Conservation (phyloP, 2,888 invertebrate species). For the Phortica okadai region DNA sequence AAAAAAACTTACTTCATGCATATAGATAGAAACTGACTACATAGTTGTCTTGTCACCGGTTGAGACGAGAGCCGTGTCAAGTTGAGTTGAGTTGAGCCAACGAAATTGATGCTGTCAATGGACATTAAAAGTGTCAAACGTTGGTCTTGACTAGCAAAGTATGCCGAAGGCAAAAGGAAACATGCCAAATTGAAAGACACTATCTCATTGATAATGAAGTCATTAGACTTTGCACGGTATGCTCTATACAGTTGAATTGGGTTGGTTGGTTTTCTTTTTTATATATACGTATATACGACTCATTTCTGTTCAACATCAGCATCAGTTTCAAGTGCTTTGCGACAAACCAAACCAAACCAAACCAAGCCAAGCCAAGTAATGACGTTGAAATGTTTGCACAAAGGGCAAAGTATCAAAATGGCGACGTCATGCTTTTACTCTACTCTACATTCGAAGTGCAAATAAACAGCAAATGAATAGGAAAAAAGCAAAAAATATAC, state of each 20-base stretch:
- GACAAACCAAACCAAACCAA: conserved; percentile 1
- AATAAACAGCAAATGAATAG: conserved; percentile 7
- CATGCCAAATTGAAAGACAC: conserved; percentile 26
- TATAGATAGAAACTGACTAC: not conserved
- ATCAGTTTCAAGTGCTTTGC: conserved; percentile 24
- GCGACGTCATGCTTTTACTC: conserved; percentile 20
- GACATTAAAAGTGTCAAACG: conserved; percentile 22
- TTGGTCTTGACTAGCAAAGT: not conserved
- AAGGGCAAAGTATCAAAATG: conserved; percentile 24
- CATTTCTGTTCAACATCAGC: conserved; percentile 1
- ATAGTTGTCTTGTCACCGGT: not conserved
- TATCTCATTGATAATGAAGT: conserved; percentile 29
- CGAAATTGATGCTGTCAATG: conserved; percentile 28
- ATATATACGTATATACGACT: not conserved
- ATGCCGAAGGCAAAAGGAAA: conserved; percentile 9
- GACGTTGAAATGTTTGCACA: conserved; percentile 27
- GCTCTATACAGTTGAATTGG: not conserved
- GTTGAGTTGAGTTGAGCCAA: not conserved
- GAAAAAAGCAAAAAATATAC: not conserved
- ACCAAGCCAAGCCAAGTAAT: conserved; percentile 25
- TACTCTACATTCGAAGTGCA: not conserved
- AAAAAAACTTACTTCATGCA: not conserved
- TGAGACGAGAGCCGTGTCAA: not conserved
- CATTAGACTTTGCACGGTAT: conserved; percentile 8
- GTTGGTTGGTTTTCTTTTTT: not conserved